phyloP scores from a whole-genome alignment of 2,797 vertebrate species.

The Strix occidentalis region DNA sequence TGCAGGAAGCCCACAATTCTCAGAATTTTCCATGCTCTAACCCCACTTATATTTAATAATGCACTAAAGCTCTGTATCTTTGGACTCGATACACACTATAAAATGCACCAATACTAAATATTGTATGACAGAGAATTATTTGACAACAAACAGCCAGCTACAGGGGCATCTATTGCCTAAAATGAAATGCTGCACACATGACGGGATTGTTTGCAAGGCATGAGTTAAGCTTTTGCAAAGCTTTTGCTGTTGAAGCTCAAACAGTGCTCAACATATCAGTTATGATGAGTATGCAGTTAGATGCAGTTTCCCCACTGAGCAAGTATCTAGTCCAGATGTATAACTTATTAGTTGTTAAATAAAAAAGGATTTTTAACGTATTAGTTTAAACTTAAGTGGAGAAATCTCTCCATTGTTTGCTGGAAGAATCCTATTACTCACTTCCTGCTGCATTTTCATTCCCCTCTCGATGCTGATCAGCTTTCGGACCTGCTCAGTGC shows the following conservation, averaged over 20 bases:
- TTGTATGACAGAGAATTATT: not conserved
- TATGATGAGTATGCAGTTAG: not conserved
- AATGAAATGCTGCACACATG: not conserved
- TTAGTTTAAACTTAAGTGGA: not conserved
- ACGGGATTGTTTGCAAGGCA: not conserved
- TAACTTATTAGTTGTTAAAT: conserved; percentile 61
- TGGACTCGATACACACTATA: not conserved
- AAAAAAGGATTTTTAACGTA: not conserved
- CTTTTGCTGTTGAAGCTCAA: not conserved
- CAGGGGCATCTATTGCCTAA: not conserved
- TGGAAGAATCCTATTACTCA: conserved; percentile 70
- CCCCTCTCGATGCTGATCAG: conserved; percentile 59
- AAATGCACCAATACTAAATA: not conserved
- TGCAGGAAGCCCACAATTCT: not conserved
- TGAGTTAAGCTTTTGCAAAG: not conserved
- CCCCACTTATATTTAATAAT: not conserved
- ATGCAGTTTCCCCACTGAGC: not conserved
- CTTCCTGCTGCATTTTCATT: conserved; percentile 68
- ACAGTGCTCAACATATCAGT: not conserved
- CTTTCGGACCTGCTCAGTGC: conserved; percentile 70
- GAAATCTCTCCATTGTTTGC: not conserved
- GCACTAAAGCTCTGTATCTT: not conserved
- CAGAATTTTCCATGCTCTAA: not conserved
- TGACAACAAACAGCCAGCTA: not conserved
- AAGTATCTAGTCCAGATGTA: not conserved